Percentiles rank a stretch among this genome's conserved stretches.
Evolutionary conservation across 2,113 vertebrate genomes (phyloP).

Genomic region (Cygnus buccinator): DNA sequence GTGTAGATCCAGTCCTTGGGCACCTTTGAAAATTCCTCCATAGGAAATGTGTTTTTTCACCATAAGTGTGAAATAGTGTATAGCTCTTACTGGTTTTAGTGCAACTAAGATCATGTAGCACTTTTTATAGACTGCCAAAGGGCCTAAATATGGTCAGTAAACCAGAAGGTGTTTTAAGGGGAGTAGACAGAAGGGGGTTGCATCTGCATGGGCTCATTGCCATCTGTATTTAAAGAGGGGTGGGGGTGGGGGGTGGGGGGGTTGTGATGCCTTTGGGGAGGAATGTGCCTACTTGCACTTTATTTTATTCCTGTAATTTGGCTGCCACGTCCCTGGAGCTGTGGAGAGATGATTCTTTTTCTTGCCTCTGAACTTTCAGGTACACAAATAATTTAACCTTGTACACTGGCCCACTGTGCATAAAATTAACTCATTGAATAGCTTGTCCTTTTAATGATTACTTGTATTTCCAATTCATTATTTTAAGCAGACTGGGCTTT

Average conservation of each 20-base stretch:
- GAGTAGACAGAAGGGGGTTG: neutral
- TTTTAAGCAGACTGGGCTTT: neutral
- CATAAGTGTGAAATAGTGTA: neutral
- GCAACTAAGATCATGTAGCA: constrained; percentile 34
- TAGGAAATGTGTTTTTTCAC: constrained; percentile 43
- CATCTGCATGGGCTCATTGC: neutral
- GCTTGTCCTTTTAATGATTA: neutral
- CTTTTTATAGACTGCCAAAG: constrained; percentile 65
- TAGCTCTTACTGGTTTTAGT: neutral
- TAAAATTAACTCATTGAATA: neutral
- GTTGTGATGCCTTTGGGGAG: neutral
- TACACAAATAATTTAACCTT: neutral
- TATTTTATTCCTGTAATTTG: neutral
- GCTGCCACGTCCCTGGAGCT: neutral
- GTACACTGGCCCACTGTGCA: neutral
- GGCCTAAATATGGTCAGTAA: constrained; percentile 52
- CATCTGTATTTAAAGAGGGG: neutral
- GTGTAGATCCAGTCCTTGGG: neutral
- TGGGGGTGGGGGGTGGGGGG: neutral
- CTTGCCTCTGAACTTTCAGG: neutral
- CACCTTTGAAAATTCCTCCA: constrained; percentile 27
- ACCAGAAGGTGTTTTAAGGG: constrained; percentile 45
- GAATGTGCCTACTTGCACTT: neutral
- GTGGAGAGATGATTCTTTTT: neutral
- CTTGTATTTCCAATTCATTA: neutral